Evolutionary conservation across 2,888 invertebrate species (phyloP), one percentile per base, ranked within the genome.

Genomic region (Melanchra persicariae): DNA sequence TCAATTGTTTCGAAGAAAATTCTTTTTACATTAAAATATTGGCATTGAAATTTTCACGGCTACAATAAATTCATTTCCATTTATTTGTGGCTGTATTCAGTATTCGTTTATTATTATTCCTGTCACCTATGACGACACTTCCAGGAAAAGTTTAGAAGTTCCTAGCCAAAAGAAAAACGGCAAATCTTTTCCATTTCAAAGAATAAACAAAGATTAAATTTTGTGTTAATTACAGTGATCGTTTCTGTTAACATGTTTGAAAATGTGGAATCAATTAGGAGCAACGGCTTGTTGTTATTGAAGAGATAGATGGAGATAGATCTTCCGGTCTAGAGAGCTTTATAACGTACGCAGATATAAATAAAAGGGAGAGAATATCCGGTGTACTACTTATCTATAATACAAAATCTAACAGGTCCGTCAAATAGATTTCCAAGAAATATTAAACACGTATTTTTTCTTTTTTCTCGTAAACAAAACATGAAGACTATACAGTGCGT

Each of bases 191-290:
- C 24, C 15, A 30, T 43, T 69, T n/a, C 55, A 40, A 49, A 15
- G 22, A 51, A 67, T 69, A 71, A 22, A 52, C 19, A 15, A 70
- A 43, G 12, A 43, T 12, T 15, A 12, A 5, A 8, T 24, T 12
- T 61, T 60, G 5, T 19, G 17, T 24, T 58, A 40, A 47, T 57
- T 45, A 47, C 24, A 34, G 19, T 24, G 22, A 78, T 45, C 19
- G 40, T 62, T 62, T 47, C 58, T 47, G 61, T 75, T 62, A 72
- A 79, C 57, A 51, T 62, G 9, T 75, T 49, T 37, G 19, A 57
- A 74, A 74, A 78, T 71, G 52, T 79, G 26, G 52, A 59, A 72
- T 72, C 52, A 72, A 75, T 75, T 79, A 71, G 52, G 52, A 71
- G 52, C 73, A 79, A 49, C 73, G n/a, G 52, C 47, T 62, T 72